Conservation (phyloP, 2,888 invertebrate species). For the Melanargia galathea region DNA sequence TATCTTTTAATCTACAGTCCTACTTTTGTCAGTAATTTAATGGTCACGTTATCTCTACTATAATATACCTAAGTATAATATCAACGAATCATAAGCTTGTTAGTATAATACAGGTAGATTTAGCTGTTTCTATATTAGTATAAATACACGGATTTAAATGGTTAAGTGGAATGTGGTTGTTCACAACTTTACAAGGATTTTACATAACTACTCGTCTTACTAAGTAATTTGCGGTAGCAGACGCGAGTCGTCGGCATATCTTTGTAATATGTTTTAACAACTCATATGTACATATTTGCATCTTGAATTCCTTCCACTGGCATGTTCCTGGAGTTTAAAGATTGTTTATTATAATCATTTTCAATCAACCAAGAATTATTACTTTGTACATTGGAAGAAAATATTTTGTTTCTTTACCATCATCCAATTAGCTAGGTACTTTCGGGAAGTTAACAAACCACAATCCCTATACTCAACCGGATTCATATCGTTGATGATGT, state of each 20-base stretch:
- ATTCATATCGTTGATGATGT: no score
- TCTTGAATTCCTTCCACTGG: not conserved
- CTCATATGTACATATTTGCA: not conserved
- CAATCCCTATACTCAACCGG: no score
- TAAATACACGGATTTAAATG: not conserved
- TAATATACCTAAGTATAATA: no score
- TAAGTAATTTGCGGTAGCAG: constrained; percentile 23
- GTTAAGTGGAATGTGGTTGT: constrained; percentile 22
- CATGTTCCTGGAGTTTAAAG: not conserved
- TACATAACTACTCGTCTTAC: constrained; percentile 28
- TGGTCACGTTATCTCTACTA: constrained; percentile 36
- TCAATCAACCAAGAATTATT: not conserved
- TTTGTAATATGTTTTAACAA: constrained; percentile 20
- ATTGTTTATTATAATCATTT: not conserved
- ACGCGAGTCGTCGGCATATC: constrained; percentile 6
- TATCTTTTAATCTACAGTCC: not conserved
- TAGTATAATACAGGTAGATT: constrained; percentile 44
- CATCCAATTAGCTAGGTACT: no score
- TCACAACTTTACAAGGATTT: constrained; percentile 18
- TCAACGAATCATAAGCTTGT: constrained; percentile 53
- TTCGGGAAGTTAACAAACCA: no score
- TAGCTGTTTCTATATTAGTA: constrained; percentile 32
- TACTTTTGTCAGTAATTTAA: not conserved
- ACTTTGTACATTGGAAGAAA: not conserved
- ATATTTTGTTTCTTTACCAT: no score